Conservation (phyloP, 2,113 vertebrate genomes). For the Oryzias javanicus region DNA sequence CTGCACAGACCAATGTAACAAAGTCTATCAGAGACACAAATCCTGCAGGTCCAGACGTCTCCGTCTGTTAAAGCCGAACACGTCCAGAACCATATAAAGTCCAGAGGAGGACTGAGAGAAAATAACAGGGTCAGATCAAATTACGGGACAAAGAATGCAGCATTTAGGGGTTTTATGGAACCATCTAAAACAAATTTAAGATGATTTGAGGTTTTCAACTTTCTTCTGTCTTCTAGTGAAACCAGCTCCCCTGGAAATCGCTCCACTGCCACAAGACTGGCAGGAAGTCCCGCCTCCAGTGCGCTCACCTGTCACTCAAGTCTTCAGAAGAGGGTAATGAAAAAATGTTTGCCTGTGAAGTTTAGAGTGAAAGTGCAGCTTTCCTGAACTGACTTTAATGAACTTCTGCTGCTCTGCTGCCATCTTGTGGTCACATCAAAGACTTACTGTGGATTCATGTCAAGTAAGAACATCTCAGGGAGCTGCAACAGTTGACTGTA, state of each 20-base stretch:
- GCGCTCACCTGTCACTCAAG: slow-evolving; percentile 91
- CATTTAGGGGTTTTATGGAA: too few species aligned
- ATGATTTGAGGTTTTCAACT: not conserved
- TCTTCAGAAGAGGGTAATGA: slow-evolving; percentile 88
- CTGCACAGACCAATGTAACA: too few species aligned
- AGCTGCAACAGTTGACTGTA: too few species aligned
- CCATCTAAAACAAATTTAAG: too few species aligned
- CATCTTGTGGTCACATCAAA: not conserved
- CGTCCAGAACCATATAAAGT: too few species aligned
- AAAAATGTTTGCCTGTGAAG: slow-evolving; percentile 1
- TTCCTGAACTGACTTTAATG: accelerated
- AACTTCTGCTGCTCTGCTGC: slow-evolving; percentile 1
- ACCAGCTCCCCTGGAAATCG: slow-evolving; percentile 88
- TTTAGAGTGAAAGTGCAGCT: not conserved
- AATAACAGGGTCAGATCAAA: too few species aligned
- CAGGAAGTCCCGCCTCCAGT: slow-evolving; percentile 90
- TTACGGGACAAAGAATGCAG: too few species aligned
- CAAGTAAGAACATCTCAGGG: too few species aligned
- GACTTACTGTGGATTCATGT: not conserved
- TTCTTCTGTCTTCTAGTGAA: slow-evolving; percentile 73
- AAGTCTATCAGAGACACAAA: too few species aligned
- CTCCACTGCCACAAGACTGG: slow-evolving; percentile 84
- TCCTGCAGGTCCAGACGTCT: too few species aligned
- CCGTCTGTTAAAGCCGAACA: too few species aligned
- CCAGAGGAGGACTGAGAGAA: too few species aligned